Base-by-base conservation (phyloP, 1,140 invertebrate species). In the Halyomorpha halys region DNA sequence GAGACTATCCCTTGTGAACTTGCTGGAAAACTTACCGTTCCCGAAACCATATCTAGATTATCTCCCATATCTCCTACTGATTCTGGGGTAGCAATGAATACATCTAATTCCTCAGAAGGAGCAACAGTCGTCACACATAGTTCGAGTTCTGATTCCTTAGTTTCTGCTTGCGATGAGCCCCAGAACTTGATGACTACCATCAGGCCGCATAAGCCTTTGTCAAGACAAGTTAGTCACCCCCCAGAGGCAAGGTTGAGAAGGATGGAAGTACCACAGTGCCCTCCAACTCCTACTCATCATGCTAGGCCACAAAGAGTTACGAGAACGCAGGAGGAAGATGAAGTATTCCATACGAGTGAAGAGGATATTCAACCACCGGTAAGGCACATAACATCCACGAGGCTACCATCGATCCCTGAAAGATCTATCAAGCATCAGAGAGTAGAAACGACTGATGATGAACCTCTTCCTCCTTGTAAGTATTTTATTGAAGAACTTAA, bases 391-490 rank as follows among this genome's bases (percentile, higher is more conserved):
- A 81, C 81, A 19, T 87, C 86, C 44, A 86, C 89, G 44, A 81
- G 86, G 68, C 78, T 91, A 70, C 88, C 89, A 5, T 90, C 85
- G n/a, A 89, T 86, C 70, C 86, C 83, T n/a, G 88, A 86, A 70
- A 77, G 85, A 67, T 82, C 80, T 61, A 78, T 78, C 49, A 73
- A 80, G 59, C 76, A 79, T 62, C 82, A 86, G 70, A 77, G 80
- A n/a, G 76, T 85, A 13, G 78, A 83, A 47, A 77, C 79, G 68
- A 76, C 77, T 67, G 79, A 78, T 67, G 89, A 92, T 69, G 90
- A 93, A 74, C 87, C 90, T 19, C 74, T 94, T 66, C 91, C 91
- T 45, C 83, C 89, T 68, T 87, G 88, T 89, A 77, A 80, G 78
- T 76, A 25, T 45, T 44, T 8, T 13, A 39, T 39, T n/a, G n/a